Base-by-base conservation (phyloP, 2,888 invertebrate genomes). In the Hemicrepidius hirtus region DNA sequence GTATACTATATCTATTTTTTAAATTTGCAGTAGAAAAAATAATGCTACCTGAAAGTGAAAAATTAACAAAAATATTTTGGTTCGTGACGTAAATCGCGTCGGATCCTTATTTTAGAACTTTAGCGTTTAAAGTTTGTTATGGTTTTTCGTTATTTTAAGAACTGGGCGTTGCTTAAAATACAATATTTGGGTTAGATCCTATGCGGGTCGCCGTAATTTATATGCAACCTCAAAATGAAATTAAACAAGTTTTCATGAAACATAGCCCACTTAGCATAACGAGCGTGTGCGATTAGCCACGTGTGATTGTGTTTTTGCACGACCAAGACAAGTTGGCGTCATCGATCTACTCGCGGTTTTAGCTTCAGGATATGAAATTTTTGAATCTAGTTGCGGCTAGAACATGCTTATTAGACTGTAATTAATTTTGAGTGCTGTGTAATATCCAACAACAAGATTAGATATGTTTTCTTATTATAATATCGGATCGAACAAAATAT, bases 161-260 rank as follows among this genome's bases (percentile, higher is more conserved):
- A 20, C 18, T 16, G 37, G 10, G 57, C 18, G 24, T 53, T 13
- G 53, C 28, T 57, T 18, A 40, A 57, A 57, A 57, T 37, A 57
- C 37, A 13, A 32, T 49, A 49, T 37, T 37, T 37, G 57, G 57
- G 57, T 44, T 62, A 62, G 41, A 62, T 28, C 24, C 4, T 16
- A 68, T 68, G 60, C 67, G 40, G 49, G 49, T 37, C 49, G 49
- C 37, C 7, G 40, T 20, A 60, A 68, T 68, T 68, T 68, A 62
- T 53, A 62, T 62, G 49, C 59, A 68, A 53, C 60, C 68, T 67
- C 67, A 57, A 67, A 67, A 67, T 37, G 59, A 67, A 67, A 67
- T 57, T 55, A 67, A 67, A 67, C 67, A 49, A 67, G 57, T 67
- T 67, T 67, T 68, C 62, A 68, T 65, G 55, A 68, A 60, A 68